Percentiles rank a stretch among this genome's conserved stretches.
Conservation (phyloP, 2,888 invertebrate genomes). For the Lasius platythorax region DNA sequence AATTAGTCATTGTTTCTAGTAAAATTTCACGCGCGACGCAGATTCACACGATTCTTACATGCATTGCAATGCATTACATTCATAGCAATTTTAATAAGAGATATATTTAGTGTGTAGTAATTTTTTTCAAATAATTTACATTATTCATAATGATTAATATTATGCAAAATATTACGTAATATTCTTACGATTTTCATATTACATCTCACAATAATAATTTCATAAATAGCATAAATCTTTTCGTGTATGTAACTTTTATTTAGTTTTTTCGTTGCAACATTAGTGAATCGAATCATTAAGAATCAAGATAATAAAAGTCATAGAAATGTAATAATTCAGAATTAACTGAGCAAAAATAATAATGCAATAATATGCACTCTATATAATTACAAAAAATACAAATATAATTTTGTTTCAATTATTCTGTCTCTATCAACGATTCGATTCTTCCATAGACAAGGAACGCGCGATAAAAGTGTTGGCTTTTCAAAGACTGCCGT, state of each 20-base stretch:
- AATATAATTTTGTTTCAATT: background rate
- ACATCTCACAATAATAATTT: background rate
- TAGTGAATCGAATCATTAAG: background rate
- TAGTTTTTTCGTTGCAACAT: no score
- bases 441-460: background rate
- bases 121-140: background rate
- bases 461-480: background rate
- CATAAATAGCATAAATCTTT: background rate
- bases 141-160: background rate
- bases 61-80: background rate
- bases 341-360: background rate
- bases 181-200: background rate
- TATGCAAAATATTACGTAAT: background rate
- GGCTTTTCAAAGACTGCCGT: background rate
- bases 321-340: background rate
- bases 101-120: background rate
- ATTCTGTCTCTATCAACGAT: conserved; percentile 4
- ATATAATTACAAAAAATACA: background rate
- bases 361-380: background rate
- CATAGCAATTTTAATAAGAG: background rate
- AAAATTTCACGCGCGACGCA: background rate
- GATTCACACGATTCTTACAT: background rate
- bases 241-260: background rate
- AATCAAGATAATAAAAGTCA: background rate
- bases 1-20: conserved; percentile 7